phyloP scores from a whole-genome alignment of 2,113 vertebrate species.

The Motacilla alba region DNA sequence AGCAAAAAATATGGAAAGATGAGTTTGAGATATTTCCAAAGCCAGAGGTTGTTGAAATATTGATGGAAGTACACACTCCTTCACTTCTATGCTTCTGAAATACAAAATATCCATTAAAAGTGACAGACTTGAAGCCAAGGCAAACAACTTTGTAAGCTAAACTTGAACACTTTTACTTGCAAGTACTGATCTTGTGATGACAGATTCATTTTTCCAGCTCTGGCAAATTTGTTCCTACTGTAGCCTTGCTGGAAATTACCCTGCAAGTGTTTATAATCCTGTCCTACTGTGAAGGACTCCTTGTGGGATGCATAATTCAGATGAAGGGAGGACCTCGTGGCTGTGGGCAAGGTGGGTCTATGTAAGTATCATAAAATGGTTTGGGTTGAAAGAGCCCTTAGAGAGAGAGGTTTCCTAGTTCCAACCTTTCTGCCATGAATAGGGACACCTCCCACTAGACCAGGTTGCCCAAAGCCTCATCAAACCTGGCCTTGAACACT shows the following conservation, averaged over 20 bases:
- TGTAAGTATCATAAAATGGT: not conserved
- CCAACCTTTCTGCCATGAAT: not conserved
- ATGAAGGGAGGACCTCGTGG: not conserved
- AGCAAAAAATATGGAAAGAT: not conserved
- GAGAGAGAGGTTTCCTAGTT: not conserved
- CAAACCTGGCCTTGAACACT: not conserved
- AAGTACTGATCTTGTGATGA: conserved; percentile 25
- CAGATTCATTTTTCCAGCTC: conserved; percentile 50
- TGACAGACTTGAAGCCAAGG: conserved; percentile 37
- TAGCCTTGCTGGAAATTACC: conserved; percentile 25
- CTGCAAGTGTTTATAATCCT: conserved; percentile 35
- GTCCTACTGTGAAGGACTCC: not conserved
- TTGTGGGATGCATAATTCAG: not conserved
- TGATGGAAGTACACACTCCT: conserved; percentile 1
- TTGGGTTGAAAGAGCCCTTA: not conserved
- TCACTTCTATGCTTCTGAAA: not conserved
- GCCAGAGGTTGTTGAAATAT: conserved; percentile 14
- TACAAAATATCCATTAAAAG: conserved; percentile 15
- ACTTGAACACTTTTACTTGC: conserved; percentile 13
- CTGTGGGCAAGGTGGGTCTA: not conserved
- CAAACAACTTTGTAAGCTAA: conserved; percentile 25
- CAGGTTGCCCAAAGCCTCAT: not conserved
- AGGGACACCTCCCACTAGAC: not conserved
- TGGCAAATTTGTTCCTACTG: conserved; percentile 18
- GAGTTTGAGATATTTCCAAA: conserved; percentile 5